phyloP scores from a whole-genome alignment of 2,113 vertebrate genomes.

The Orientallactaga bullata region DNA sequence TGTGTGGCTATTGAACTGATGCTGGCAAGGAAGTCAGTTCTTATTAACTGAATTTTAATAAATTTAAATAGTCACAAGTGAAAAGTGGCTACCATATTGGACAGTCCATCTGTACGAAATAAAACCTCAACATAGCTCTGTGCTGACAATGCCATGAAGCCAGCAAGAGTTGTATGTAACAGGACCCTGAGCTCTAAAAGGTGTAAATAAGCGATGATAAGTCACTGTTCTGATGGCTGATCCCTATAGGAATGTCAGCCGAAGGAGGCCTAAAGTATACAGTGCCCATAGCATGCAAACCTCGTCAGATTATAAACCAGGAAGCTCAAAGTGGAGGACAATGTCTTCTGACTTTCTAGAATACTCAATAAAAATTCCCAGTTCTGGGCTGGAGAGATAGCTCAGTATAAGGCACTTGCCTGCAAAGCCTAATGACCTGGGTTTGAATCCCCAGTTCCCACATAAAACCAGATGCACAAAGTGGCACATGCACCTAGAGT shows the following conservation, averaged over 20 bases:
- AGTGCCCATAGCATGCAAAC: not conserved
- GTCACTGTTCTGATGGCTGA: not conserved
- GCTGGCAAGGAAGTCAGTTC: not conserved
- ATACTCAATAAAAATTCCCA: conserved; percentile 24
- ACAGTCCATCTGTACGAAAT: not conserved
- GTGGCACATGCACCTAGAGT: no score
- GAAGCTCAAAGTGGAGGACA: not conserved
- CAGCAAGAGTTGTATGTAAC: not conserved
- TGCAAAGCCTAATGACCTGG: no score
- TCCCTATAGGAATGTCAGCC: not conserved
- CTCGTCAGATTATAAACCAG: not conserved
- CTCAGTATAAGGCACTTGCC: no score
- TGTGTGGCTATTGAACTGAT: not conserved
- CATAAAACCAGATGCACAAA: no score
- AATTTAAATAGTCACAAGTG: not conserved
- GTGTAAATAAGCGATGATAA: not conserved
- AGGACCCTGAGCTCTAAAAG: not conserved
- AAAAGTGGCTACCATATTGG: not conserved
- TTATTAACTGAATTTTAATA: conserved; percentile 18
- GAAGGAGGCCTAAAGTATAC: conserved; percentile 17
- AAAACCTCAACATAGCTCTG: not conserved
- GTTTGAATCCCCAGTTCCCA: no score
- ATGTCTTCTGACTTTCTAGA: not conserved
- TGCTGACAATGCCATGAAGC: conserved; percentile 6
- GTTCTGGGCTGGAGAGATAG: no score